Base-by-base conservation (phyloP, 2,797 vertebrate species). In the Monodelphis domestica region DNA sequence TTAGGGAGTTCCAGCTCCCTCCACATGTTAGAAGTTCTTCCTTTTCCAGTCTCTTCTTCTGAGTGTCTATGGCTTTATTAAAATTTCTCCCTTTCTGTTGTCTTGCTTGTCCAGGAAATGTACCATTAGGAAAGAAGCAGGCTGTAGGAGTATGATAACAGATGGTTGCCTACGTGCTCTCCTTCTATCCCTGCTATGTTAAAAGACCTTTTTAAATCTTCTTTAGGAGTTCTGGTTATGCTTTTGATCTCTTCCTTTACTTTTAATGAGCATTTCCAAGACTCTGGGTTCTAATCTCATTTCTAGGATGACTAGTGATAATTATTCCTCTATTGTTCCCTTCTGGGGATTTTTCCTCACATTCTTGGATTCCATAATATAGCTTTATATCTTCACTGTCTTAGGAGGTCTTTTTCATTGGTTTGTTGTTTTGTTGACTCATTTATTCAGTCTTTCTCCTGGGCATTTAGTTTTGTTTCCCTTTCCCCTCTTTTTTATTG, bases 381-480 rank as follows among this genome's bases (percentile, higher is more conserved):
- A 84, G 26, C n/a, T n/a, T n/a, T 84, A 84, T 84, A 70, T 50
- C 38, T 84, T 84, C 38, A 84, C 38, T 78, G 24, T 78, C 70
- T 26, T 45, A 45, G 70, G 70, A 78, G 38, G 7, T 45, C 38
- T 78, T 45, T 38, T 78, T 78, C 70, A 45, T 78, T 84, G 26
- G 70, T 84, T 84, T 84, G 38, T 84, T 84, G 38, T 50, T 84
- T 84, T 84, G 70, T 84, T 84, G 70, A 84, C 70, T 84, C 70
- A 84, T 84, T 84, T 84, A 38, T 50, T 38, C 21, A 45, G 70
- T 50, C 30, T 84, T 10, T 84, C 70, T 84, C 70, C 70, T 26
- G 38, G 38, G 70, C n/a, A 24, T 50, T 84, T 78, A 78, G n/a
- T n/a, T 30, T 33, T 78, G 38, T 84, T 84, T 45, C 70, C 45